phyloP scores from a whole-genome alignment of 2,888 invertebrate genomes.

The Proisotoma minuta region DNA sequence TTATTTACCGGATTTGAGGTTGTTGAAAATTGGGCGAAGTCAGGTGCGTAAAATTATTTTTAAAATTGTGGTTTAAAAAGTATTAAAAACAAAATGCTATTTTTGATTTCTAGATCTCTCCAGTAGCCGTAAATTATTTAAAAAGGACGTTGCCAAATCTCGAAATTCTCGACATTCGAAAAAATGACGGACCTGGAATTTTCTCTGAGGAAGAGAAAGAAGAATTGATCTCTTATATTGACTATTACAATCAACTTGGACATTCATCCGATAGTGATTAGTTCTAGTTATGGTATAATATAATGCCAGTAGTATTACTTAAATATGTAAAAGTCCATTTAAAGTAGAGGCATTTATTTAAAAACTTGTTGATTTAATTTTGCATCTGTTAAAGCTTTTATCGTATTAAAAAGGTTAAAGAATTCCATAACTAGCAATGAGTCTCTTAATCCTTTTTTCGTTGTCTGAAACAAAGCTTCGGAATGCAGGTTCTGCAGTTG shows the following conservation, averaged over 20 bases:
- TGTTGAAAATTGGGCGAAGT: neutral
- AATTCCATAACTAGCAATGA: conserved; percentile 22
- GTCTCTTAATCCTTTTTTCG: conserved; percentile 23
- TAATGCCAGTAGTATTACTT: too few species aligned
- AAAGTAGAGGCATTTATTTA: too few species aligned
- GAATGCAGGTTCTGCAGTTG: conserved; percentile 20
- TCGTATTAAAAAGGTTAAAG: neutral
- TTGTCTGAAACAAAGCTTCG: conserved; percentile 30
- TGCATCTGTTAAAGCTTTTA: too few species aligned
- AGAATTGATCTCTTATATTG: neutral
- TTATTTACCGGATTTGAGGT: neutral
- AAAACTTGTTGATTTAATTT: too few species aligned
- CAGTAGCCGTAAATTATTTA: neutral
- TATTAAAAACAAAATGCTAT: neutral
- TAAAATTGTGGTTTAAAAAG: neutral
- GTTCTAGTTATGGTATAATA: too few species aligned
- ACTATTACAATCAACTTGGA: neutral
- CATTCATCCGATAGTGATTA: too few species aligned
- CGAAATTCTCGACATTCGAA: neutral
- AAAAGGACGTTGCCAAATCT: neutral
- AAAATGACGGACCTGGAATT: neutral
- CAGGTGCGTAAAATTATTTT: neutral
- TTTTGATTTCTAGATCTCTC: neutral
- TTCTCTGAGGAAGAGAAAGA: neutral
- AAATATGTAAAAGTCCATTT: too few species aligned